Evolutionary conservation across 2,113 vertebrate genomes (phyloP).

Genomic region (Anoura caudifer): DNA sequence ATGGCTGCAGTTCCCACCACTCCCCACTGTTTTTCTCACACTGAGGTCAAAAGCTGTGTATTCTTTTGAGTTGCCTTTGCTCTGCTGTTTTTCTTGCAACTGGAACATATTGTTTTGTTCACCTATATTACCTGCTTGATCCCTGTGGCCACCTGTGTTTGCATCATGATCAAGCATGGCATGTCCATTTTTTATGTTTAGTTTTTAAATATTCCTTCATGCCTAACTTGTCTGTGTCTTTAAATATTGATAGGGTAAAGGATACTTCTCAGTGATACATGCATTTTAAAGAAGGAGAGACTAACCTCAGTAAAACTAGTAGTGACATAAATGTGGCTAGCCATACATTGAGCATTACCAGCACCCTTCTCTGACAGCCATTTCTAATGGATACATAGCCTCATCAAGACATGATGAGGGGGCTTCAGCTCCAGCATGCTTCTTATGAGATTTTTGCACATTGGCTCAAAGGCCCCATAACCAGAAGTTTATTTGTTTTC

Average conservation of each 20-base stretch:
- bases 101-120: background rate
- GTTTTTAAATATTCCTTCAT: background rate
- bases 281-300: background rate
- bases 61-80: background rate
- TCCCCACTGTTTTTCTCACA: background rate
- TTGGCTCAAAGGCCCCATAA: background rate
- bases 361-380: background rate
- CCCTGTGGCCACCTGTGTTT: background rate
- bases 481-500: background rate
- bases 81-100: background rate
- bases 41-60: background rate
- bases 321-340: background rate
- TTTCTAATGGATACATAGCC: background rate
- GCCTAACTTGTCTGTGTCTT: background rate
- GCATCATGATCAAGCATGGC: background rate
- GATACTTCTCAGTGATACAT: background rate
- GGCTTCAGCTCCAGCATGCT: background rate
- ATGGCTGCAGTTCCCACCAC: fast-evolving
- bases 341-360: background rate
- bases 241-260: background rate
- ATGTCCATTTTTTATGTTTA: background rate
- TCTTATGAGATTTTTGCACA: background rate
- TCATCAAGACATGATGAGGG: background rate
- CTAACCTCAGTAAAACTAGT: background rate
- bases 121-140: background rate